Percentiles rank a stretch among this genome's conserved stretches.
phyloP scores from a whole-genome alignment of 1,140 invertebrate species.

The Wiebesia pumilae region DNA sequence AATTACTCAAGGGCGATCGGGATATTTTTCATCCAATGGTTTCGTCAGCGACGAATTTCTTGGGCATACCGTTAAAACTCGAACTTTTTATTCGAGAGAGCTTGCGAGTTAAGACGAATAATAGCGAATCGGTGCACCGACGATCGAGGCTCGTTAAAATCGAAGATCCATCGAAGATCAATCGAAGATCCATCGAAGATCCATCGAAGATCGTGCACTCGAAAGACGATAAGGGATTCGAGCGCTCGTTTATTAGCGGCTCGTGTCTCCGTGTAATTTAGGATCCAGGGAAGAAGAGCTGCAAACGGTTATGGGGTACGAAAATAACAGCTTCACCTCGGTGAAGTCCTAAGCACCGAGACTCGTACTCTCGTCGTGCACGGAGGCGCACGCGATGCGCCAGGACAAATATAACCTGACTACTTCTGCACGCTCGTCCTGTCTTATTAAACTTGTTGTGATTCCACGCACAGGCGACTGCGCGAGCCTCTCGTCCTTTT shows the following conservation, averaged over 20 bases:
- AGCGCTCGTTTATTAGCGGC: not conserved
- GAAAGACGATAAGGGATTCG: too few relatives aligned
- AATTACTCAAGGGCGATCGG: too few relatives aligned
- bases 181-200: not conserved
- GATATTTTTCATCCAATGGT: too few relatives aligned
- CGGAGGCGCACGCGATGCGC: too few relatives aligned
- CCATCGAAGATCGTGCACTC: not conserved
- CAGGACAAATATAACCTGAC: slow-evolving; percentile 52
- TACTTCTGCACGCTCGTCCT: not conserved
- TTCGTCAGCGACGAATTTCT: not conserved
- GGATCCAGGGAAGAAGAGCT: not conserved
- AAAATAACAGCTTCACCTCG: not conserved
- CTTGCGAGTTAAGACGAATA: not conserved
- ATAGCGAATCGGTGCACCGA: not conserved
- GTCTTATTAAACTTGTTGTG: slow-evolving; percentile 56
- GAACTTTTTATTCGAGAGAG: not conserved
- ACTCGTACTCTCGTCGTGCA: not conserved
- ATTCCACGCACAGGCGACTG: slow-evolving; percentile 44
- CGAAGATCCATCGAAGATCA: too few relatives aligned
- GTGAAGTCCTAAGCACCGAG: not conserved
- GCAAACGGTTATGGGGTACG: not conserved
- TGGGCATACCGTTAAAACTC: not conserved
- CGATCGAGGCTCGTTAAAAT: not conserved
- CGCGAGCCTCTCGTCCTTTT: not conserved
- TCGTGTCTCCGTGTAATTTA: not conserved